Evolutionary conservation across 2,113 vertebrate genomes (phyloP), one percentile per base, ranked within the genome.

Genomic region (Alectura lathami): DNA sequence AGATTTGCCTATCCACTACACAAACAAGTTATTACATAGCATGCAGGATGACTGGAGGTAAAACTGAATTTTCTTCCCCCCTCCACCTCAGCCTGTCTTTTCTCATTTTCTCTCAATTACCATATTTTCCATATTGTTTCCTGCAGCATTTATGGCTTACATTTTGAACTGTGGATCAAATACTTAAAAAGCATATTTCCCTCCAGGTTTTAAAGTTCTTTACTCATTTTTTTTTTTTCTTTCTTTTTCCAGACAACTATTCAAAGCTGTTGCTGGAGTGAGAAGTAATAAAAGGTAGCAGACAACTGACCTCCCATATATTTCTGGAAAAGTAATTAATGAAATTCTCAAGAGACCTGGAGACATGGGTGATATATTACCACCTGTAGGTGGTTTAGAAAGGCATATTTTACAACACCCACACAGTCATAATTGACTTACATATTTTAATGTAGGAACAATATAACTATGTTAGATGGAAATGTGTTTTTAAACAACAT

Each of bases 251-350:
- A 95, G 92, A 73, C 68, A 93, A 84, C 43, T 66, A 83, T 93
- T 96, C 76, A 91, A 96, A 97, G 59, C 30, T 94, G 84, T 92
- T 94, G 56, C 91, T 97, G 3, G 11, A 68, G 75, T 95, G 94
- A 96, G 73, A 78, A 96, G 93, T 96, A 96, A 96, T 88, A 95
- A 97, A 97, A 97, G 93, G 93, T 88, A 96, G 75, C 91, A 96
- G 86, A 86, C 50, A 97, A 97, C 78, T 96, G 97, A 96, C 88
- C 97, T 95, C 75, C 79, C 94, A 79, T 89, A 5, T 96, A 84
- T 96, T 97, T 96, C 95, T 97, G 83, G 88, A 96, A 95, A 97
- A 97, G 84, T 94, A 96, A 97, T 97, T 96, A 97, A 90, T 94
- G 86, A 93, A 89, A 88, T 95, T 57, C 95, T 79, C 53, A 32